phyloP scores from a whole-genome alignment of 2,113 vertebrate genomes.

The Ia io region DNA sequence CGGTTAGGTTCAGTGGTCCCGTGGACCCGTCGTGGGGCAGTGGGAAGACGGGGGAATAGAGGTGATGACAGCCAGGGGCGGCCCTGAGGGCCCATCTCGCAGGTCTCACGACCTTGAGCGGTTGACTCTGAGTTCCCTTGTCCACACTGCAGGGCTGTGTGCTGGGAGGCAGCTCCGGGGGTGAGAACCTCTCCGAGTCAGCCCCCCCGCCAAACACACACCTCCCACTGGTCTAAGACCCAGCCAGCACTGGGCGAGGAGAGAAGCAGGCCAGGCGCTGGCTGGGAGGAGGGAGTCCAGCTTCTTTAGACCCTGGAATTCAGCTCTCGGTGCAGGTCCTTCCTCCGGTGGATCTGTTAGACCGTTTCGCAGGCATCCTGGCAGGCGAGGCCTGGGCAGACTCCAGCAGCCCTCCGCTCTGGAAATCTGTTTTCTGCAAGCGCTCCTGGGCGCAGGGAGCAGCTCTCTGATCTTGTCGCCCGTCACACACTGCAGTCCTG shows the following conservation, averaged over 20 bases:
- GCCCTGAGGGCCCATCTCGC: accelerated
- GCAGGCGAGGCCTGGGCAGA: background rate
- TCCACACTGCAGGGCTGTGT: background rate
- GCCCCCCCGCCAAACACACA: no score
- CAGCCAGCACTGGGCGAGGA: background rate
- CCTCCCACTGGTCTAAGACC: background rate
- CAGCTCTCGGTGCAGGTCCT: background rate
- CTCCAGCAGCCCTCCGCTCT: background rate
- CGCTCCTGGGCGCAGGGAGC: background rate
- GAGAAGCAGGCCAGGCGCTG: background rate
- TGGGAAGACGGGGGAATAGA: background rate
- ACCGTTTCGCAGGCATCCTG: background rate
- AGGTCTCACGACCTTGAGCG: background rate
- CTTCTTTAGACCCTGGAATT: background rate
- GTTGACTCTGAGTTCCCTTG: background rate
- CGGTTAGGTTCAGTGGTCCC: background rate
- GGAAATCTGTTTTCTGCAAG: background rate
- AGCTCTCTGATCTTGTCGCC: background rate
- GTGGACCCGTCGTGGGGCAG: accelerated
- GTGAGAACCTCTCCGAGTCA: background rate
- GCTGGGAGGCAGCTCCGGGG: background rate
- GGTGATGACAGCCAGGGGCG: background rate
- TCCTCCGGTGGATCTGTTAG: background rate
- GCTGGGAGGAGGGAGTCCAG: background rate
- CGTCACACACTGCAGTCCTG: accelerated